Evolutionary conservation across 2,888 invertebrate genomes (phyloP).

Genomic region (Thereva unica): DNA sequence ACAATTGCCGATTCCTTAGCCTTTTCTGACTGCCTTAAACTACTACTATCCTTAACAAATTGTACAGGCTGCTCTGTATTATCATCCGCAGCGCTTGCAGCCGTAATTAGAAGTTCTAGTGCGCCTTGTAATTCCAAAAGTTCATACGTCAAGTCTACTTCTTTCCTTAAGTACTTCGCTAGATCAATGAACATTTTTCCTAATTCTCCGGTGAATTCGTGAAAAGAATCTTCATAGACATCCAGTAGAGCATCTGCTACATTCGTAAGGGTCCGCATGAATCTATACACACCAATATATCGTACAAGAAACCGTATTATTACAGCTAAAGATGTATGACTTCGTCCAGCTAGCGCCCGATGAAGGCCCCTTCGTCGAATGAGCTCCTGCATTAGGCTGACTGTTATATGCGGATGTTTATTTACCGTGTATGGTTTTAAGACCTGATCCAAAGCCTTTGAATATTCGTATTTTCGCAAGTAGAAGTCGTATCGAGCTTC

Average conservation of each 20-base stretch:
- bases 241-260: constrained; percentile 76
- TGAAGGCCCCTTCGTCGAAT: constrained; percentile 78
- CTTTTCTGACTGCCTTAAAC: constrained; percentile 49
- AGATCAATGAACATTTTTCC: constrained; percentile 67
- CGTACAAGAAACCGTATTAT: constrained; percentile 78
- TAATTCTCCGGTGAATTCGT: constrained; percentile 66
- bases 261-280: constrained; percentile 74
- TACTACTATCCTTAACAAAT: constrained; percentile 44
- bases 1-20: constrained; percentile 50
- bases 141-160: constrained; percentile 68
- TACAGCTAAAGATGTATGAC: constrained; percentile 66
- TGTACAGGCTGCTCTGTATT: constrained; percentile 44
- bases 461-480: constrained; percentile 79
- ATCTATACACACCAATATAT: constrained; percentile 73
- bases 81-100: constrained; percentile 63
- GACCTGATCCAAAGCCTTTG: constrained; percentile 76
- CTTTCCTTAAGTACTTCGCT: constrained; percentile 66
- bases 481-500: constrained; percentile 65
- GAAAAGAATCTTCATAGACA: constrained; percentile 70
- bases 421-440: constrained; percentile 64
- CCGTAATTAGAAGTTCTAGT: constrained; percentile 65
- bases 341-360: constrained; percentile 74
- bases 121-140: constrained; percentile 71
- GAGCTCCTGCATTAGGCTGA: constrained; percentile 83
- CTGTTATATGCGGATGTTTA: constrained; percentile 75